Evolutionary conservation across 2,113 vertebrate genomes (phyloP).

Genomic region (Antechinus stuartii): DNA sequence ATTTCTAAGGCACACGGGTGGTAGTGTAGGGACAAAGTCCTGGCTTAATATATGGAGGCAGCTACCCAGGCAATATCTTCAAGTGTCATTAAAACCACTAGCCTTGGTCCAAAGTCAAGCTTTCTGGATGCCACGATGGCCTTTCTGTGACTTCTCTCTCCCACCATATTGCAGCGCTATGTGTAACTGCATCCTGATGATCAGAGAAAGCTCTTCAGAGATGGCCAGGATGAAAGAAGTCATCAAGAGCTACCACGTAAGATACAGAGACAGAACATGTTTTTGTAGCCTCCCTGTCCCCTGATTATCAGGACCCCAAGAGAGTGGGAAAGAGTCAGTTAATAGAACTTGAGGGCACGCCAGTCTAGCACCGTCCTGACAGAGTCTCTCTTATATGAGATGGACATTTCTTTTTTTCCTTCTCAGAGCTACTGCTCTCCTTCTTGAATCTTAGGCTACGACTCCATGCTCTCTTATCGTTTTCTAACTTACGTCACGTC

Average conservation of each 20-base stretch:
- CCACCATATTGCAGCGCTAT: conserved; percentile 82
- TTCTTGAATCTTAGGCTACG: background rate
- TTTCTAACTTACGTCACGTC: background rate
- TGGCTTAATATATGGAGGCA: background rate
- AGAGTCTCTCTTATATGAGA: background rate
- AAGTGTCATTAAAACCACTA: background rate
- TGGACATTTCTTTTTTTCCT: background rate
- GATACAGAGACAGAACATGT: background rate
- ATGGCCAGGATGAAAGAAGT: conserved; percentile 81
- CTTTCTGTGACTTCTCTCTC: background rate
- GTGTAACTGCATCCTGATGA: conserved; percentile 89
- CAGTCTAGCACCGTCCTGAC: background rate
- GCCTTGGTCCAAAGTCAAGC: background rate
- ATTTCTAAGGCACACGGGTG: background rate
- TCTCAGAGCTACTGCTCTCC: background rate
- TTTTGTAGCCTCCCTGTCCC: accelerated
- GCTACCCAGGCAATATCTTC: background rate
- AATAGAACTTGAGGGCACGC: background rate
- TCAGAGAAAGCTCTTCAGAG: conserved; percentile 85
- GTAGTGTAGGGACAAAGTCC: background rate
- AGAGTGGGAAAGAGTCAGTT: background rate
- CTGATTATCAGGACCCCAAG: background rate
- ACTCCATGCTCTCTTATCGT: background rate
- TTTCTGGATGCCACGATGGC: background rate
- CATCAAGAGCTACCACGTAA: conserved; percentile 90